A percentile compares a stretch with the other conserved stretches of the same genome.
phyloP scores from a whole-genome alignment of 2,888 invertebrate species.

The Acheta domesticus region DNA sequence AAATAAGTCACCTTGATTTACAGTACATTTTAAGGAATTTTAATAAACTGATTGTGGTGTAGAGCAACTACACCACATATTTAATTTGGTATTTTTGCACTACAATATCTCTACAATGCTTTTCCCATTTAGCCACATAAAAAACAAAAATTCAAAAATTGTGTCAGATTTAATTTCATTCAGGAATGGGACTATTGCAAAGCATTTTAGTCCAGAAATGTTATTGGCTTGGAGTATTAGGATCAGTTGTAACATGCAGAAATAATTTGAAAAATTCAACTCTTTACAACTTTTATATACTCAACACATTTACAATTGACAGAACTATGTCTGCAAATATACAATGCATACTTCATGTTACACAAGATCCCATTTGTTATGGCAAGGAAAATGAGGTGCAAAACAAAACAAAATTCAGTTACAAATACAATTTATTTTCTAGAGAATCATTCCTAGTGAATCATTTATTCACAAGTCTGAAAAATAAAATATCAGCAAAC shows the following conservation, averaged over 20 bases:
- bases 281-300: constrained; percentile 18
- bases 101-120: too few relatives aligned
- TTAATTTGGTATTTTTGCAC: too few relatives aligned
- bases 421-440: constrained; percentile 41
- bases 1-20: too few relatives aligned
- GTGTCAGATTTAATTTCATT: too few relatives aligned
- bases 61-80: too few relatives aligned
- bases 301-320: constrained; percentile 11
- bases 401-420: constrained; percentile 30
- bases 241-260: constrained; percentile 18
- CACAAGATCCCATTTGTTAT: constrained; percentile 18
- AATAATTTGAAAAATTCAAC: neutral
- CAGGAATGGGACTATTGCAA: too few relatives aligned
- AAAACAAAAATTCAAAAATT: too few relatives aligned
- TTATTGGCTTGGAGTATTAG: neutral
- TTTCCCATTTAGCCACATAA: too few relatives aligned
- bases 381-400: constrained; percentile 19
- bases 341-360: constrained; percentile 18
- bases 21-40: too few relatives aligned
- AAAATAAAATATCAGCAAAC: constrained; percentile 40
- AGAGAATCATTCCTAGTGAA: constrained; percentile 40
- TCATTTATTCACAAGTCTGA: constrained; percentile 40
- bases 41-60: too few relatives aligned
- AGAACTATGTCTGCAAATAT: constrained; percentile 11
- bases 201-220: too few relatives aligned